These are phyloP conservation scores for Cancer borealis DNA, from an alignment of 2,888 invertebrate genomes.

Conservation along the genomic window DNA sequence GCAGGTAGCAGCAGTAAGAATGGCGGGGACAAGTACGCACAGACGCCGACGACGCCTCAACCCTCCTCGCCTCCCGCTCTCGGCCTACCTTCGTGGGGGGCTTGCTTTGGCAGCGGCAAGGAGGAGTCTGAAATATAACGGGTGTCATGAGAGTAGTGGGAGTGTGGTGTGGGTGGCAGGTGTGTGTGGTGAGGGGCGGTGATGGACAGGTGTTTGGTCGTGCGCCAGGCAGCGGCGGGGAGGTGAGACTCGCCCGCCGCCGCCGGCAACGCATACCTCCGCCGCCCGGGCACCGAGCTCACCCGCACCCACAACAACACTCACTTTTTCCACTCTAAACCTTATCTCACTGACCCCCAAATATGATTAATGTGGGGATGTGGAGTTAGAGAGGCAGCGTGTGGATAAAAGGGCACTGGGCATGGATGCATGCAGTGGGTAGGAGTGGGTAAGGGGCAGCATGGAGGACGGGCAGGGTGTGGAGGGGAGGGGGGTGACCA, in stretches of 20 bases:
- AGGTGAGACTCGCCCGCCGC: slow-evolving; percentile 56
- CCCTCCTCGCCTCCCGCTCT: slow-evolving; percentile 42
- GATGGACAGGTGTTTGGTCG: slow-evolving; percentile 58
- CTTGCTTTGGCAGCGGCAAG: neutral
- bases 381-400: neutral
- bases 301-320: slow-evolving; percentile 61
- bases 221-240: slow-evolving; percentile 62
- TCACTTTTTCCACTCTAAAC: slow-evolving; percentile 21
- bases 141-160: slow-evolving; percentile 14
- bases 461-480: slow-evolving; percentile 30
- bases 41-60: slow-evolving; percentile 48
- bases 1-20: slow-evolving; percentile 63
- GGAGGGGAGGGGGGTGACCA: slow-evolving; percentile 27
- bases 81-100: neutral
- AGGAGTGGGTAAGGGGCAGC: slow-evolving; percentile 23
- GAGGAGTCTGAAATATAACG: slow-evolving; percentile 6
- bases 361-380: neutral
- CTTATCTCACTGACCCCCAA: neutral
- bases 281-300: slow-evolving; percentile 58
- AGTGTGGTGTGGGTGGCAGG: slow-evolving; percentile 23
- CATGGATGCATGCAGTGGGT: slow-evolving; percentile 49
- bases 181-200: slow-evolving; percentile 21
- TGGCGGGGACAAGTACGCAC: slow-evolving; percentile 53
- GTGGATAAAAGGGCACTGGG: neutral
- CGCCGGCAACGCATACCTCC: slow-evolving; percentile 68